Evolutionary conservation across 2,797 vertebrate genomes (phyloP).

Genomic region (Craterocephalus amniculus): DNA sequence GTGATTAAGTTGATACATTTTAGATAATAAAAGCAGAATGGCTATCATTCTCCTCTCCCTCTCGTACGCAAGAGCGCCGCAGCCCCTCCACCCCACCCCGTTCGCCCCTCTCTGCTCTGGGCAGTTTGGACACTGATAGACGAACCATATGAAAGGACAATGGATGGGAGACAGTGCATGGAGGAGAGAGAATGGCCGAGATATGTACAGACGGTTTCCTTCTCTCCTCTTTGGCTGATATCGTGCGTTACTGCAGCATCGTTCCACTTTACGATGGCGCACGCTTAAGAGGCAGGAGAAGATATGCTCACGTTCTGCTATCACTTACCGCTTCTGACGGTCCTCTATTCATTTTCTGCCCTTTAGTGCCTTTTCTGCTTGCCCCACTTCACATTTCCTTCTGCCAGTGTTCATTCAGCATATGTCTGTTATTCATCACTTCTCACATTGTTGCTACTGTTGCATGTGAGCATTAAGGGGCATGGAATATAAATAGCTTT

Average conservation of each 20-base stretch:
- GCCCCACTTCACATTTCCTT: conserved; percentile 11
- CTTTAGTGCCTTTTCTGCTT: conserved; percentile 16
- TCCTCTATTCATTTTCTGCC: conserved; percentile 6
- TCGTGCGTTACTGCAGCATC: conserved; percentile 33
- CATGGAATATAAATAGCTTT: too few species aligned
- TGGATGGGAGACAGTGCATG: conserved; percentile 41
- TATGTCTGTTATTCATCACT: conserved; percentile 6
- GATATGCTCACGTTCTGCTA: conserved; percentile 53
- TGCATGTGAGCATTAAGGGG: conserved; percentile 8
- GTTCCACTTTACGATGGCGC: conserved; percentile 52
- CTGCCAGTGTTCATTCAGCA: conserved; percentile 6
- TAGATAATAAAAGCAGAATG: conserved; percentile 81
- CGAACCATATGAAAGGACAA: conserved; percentile 62
- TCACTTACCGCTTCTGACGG: conserved; percentile 32
- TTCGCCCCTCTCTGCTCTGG: conserved; percentile 57
- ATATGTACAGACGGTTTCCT: conserved; percentile 40
- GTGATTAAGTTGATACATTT: conserved; percentile 84
- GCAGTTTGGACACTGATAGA: conserved; percentile 77
- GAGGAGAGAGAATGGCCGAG: conserved; percentile 28
- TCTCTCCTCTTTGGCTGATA: conserved; percentile 44
- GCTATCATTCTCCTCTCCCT: conserved; percentile 73
- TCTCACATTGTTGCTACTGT: conserved; percentile 18
- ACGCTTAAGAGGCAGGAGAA: conserved; percentile 50
- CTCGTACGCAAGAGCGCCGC: conserved; percentile 59
- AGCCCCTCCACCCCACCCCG: conserved; percentile 71